Evolutionary conservation across 2,888 invertebrate species (phyloP).

Genomic region (Aspidiotus destructor): DNA sequence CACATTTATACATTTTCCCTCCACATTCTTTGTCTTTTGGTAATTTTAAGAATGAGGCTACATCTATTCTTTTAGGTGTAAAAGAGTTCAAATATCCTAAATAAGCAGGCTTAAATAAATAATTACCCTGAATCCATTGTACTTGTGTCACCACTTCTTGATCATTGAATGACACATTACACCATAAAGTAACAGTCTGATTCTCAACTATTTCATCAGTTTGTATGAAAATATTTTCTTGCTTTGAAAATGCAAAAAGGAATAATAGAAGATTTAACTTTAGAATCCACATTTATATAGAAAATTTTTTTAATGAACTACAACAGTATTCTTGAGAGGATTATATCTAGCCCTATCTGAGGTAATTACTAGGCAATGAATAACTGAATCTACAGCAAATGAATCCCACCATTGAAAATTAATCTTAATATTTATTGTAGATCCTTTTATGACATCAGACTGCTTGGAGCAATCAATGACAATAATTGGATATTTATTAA

Average conservation of each 20-base stretch:
- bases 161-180: constrained; percentile 20
- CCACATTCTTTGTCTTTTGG: constrained; percentile 10
- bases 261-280: not conserved
- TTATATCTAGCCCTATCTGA: constrained; percentile 19
- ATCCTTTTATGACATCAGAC: constrained; percentile 14
- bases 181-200: constrained; percentile 14
- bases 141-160: constrained; percentile 8
- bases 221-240: constrained; percentile 14
- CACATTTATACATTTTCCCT: constrained; percentile 9
- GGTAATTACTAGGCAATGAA: constrained; percentile 16
- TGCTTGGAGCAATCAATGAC: not conserved
- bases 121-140: constrained; percentile 17
- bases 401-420: constrained; percentile 15
- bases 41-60: constrained; percentile 12
- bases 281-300: not conserved
- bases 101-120: constrained; percentile 8
- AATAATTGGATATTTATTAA: constrained; percentile 13
- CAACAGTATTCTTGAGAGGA: constrained; percentile 19
- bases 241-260: not conserved
- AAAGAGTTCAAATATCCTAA: constrained; percentile 12
- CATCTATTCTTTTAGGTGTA: constrained; percentile 13
- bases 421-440: constrained; percentile 17
- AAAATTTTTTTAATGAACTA: constrained; percentile 13
- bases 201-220: constrained; percentile 18
- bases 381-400: constrained; percentile 10